phyloP scores from a whole-genome alignment of 2,797 vertebrate species.

The Picus viridis region DNA sequence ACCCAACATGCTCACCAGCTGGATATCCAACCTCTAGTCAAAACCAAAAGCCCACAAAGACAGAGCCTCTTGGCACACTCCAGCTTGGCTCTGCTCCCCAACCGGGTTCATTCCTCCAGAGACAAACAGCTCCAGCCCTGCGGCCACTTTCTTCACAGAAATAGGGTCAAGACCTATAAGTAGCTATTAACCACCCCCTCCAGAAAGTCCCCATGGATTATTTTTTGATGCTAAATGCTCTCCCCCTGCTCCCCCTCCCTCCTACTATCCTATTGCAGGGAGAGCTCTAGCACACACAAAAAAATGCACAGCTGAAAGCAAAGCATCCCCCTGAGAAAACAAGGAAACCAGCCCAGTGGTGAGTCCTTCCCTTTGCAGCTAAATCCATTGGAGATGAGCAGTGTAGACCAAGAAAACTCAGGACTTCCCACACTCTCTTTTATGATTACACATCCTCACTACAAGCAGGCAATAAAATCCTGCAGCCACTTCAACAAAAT shows the following conservation, averaged over 20 bases:
- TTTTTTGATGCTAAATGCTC: background rate
- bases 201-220: background rate
- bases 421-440: background rate
- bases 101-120: fast-evolving
- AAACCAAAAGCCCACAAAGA: background rate
- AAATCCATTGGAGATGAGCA: slow-evolving; percentile 4
- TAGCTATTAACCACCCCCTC: background rate
- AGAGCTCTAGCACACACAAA: background rate
- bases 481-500: slow-evolving; percentile 57
- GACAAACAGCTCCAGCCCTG: background rate
- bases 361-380: background rate
- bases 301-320: slow-evolving; percentile 5
- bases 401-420: background rate
- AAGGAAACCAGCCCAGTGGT: background rate
- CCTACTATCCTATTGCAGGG: background rate
- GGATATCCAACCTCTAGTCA: background rate
- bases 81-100: background rate
- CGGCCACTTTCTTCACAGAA: background rate
- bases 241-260: background rate
- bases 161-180: background rate
- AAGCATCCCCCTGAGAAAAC: background rate
- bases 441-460: background rate
- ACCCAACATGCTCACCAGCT: background rate
- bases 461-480: slow-evolving; percentile 59
- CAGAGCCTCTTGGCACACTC: background rate